Conservation (phyloP, 1,140 invertebrate species). For the Conus ventricosus region DNA sequence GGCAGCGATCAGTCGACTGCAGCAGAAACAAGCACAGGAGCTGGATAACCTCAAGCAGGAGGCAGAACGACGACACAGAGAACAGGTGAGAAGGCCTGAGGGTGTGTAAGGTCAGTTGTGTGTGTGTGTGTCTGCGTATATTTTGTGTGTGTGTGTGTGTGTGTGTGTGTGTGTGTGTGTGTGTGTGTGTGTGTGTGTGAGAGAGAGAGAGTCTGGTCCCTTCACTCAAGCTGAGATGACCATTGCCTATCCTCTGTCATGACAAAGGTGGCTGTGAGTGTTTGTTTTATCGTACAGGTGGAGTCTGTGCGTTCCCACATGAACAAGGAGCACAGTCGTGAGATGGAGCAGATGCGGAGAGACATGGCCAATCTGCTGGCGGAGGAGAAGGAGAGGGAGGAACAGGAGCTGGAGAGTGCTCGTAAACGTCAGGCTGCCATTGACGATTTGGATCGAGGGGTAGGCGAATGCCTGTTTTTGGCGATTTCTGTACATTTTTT, state of each 20-base stretch:
- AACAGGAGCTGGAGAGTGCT: constrained; percentile 67
- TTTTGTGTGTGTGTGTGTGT: no score
- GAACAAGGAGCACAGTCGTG: constrained; percentile 41
- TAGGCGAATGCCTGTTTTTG: constrained; percentile 36
- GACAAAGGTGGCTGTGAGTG: no score
- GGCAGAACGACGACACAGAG: constrained; percentile 23
- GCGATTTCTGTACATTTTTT: not conserved
- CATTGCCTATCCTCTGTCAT: no score
- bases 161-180: no score
- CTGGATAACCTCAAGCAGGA: constrained; percentile 58
- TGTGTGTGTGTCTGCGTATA: no score
- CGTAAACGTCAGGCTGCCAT: constrained; percentile 67
- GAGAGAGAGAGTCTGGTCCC: no score
- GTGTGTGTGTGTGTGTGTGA: no score
- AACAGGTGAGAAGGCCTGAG: constrained; percentile 9
- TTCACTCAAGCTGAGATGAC: no score
- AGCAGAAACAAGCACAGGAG: constrained; percentile 35
- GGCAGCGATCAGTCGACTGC: constrained; percentile 53
- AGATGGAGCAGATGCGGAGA: constrained; percentile 54
- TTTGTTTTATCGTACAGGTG: not conserved
- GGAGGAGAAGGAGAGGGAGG: constrained; percentile 61
- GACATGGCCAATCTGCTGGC: constrained; percentile 61
- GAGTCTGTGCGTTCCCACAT: constrained; percentile 3
- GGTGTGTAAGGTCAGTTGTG: no score
- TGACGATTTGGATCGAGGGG: constrained; percentile 70